Percentiles rank a stretch among this genome's conserved stretches.
phyloP scores from a whole-genome alignment of 2,888 invertebrate species.

The Enchytraeus crypticus region DNA sequence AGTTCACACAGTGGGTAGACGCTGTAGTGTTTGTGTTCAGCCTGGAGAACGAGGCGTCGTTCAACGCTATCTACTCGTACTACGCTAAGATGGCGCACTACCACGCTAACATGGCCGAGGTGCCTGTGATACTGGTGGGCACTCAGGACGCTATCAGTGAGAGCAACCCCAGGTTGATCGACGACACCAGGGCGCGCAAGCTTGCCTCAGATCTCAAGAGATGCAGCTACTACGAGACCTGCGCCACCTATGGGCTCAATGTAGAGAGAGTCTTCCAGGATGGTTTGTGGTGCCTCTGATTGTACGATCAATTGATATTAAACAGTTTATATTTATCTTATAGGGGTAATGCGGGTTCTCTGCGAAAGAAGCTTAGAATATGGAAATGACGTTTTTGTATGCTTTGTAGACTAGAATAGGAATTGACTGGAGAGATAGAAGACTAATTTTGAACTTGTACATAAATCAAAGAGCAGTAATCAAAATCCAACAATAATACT shows the following conservation, averaged over 20 bases:
- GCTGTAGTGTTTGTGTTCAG: constrained; percentile 97
- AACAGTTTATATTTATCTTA: too few species aligned
- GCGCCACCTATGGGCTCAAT: constrained; percentile 93
- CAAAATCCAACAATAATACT: too few species aligned
- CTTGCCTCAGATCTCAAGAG: constrained; percentile 84
- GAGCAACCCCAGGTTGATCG: constrained; percentile 87
- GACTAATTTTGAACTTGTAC: too few species aligned
- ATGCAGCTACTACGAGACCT: constrained; percentile 95
- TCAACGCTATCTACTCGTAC: constrained; percentile 87
- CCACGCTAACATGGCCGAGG: constrained; percentile 57
- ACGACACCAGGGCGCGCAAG: constrained; percentile 86
- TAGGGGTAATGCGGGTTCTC: neutral
- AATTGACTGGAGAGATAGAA: too few species aligned
- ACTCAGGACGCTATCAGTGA: constrained; percentile 91
- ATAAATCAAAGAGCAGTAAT: too few species aligned
- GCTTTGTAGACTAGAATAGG: too few species aligned
- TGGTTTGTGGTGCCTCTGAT: constrained; percentile 66
- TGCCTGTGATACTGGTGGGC: constrained; percentile 92
- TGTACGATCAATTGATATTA: too few species aligned
- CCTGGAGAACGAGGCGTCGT: constrained; percentile 90
- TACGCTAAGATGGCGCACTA: constrained; percentile 89
- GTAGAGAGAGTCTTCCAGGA: constrained; percentile 97
- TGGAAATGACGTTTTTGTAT: too few species aligned
- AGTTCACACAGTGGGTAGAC: constrained; percentile 98
- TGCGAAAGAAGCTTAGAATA: too few species aligned